Evolutionary conservation across 2,113 vertebrate species (phyloP).

Genomic region (Bathybates hornii): DNA sequence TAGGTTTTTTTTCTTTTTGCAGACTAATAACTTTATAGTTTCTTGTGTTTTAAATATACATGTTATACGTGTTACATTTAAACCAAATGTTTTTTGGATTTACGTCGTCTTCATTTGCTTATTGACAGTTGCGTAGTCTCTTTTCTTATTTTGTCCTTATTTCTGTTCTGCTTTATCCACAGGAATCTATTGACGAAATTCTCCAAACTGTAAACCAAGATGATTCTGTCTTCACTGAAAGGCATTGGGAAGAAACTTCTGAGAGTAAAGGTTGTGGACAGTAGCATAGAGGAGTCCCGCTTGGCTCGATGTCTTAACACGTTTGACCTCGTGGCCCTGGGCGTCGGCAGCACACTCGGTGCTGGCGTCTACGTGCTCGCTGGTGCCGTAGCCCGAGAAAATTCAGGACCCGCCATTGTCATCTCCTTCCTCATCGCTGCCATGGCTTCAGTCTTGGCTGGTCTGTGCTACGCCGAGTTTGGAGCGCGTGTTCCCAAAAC

Average conservation of each 20-base stretch:
- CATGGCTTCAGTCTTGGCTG: slow-evolving; percentile 87
- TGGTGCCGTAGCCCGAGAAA: slow-evolving; percentile 83
- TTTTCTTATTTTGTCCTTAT: background rate
- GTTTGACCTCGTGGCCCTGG: slow-evolving; percentile 89
- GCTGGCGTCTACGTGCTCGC: slow-evolving; percentile 94
- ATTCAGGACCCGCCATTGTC: slow-evolving; percentile 86
- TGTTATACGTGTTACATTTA: background rate
- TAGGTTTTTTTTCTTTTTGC: background rate
- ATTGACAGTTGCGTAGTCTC: background rate
- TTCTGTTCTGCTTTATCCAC: background rate
- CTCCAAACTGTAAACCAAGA: background rate
- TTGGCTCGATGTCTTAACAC: slow-evolving; percentile 89
- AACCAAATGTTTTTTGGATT: background rate
- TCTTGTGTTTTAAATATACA: background rate
- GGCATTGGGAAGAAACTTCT: slow-evolving; percentile 81
- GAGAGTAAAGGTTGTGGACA: slow-evolving; percentile 88
- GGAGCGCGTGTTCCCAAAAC: slow-evolving; percentile 93
- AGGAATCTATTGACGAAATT: background rate
- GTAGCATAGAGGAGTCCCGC: slow-evolving; percentile 75
- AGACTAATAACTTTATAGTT: background rate
- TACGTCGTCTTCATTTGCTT: background rate
- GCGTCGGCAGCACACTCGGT: slow-evolving; percentile 92
- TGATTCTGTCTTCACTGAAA: slow-evolving; percentile 75
- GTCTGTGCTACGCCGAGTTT: slow-evolving; percentile 93
- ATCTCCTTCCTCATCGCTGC: slow-evolving; percentile 92